These are phyloP conservation scores for Paedocypris sp. DNA, from an alignment of 2,113 vertebrate genomes.

Conservation along the genomic window DNA sequence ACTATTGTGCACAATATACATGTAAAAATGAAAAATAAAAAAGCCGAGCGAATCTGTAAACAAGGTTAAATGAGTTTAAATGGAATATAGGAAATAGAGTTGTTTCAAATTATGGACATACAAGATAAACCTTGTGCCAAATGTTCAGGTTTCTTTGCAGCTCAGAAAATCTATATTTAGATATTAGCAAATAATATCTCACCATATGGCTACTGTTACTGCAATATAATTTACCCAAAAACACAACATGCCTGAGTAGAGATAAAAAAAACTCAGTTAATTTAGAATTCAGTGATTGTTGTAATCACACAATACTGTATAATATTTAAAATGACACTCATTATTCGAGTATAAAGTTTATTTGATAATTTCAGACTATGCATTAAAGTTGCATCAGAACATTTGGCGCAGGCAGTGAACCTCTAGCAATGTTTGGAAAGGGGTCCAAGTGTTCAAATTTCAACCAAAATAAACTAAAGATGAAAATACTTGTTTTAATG, in stretches of 20 bases:
- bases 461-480: background rate
- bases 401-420: constrained; percentile 41
- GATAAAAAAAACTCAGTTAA: no score
- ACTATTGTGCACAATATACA: constrained; percentile 17
- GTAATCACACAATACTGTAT: no score
- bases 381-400: constrained; percentile 44
- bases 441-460: background rate
- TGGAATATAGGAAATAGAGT: no score
- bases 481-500: background rate
- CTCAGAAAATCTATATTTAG: constrained; percentile 33
- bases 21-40: constrained; percentile 14
- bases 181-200: no score
- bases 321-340: no score
- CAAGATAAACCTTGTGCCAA: background rate
- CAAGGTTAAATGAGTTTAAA: no score
- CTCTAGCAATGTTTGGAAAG: constrained; percentile 50
- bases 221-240: background rate
- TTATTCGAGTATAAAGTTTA: constrained; percentile 15
- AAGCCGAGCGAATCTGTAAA: constrained; percentile 4
- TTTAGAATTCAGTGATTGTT: no score
- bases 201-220: constrained; percentile 13
- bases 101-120: no score
- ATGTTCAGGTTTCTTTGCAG: constrained; percentile 32
- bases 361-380: constrained; percentile 47
- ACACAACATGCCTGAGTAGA: constrained; percentile 6